A percentile compares a stretch with the other conserved stretches of the same genome.
These are phyloP conservation scores for Nibea albiflora DNA, from an alignment of 2,113 vertebrate genomes.

Conservation along the genomic window DNA sequence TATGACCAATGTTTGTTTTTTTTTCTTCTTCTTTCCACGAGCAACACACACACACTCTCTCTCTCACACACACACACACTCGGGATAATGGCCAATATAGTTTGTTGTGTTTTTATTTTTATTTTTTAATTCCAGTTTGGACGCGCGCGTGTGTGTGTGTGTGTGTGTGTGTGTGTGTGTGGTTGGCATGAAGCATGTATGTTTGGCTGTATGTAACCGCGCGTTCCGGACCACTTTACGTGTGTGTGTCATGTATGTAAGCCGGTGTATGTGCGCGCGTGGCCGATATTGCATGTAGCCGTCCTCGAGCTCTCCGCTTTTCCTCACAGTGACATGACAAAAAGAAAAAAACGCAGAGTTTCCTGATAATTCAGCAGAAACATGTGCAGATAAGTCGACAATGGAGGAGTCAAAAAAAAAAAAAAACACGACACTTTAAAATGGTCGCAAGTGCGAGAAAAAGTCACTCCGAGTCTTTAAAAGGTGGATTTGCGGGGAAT, in stretches of 20 bases:
- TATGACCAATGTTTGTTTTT: conserved; percentile 72
- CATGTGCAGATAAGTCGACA: conserved; percentile 34
- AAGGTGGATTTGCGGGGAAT: not conserved
- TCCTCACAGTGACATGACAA: conserved; percentile 60
- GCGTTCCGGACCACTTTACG: conserved; percentile 69
- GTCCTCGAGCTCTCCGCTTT: not conserved
- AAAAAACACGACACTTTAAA: conserved; percentile 64
- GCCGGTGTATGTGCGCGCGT: conserved; percentile 77
- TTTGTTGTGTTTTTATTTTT: conserved; percentile 37
- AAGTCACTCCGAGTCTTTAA: conserved; percentile 47
- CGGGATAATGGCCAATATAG: conserved; percentile 60
- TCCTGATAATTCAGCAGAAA: not conserved
- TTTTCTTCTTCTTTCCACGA: conserved; percentile 4
- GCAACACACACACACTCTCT: conserved; percentile 49
- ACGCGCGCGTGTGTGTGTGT: not conserved
- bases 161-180: not conserved
- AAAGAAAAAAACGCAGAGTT: conserved; percentile 25
- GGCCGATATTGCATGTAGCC: conserved; percentile 61
- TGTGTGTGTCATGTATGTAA: conserved; percentile 82
- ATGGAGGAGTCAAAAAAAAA: not conserved
- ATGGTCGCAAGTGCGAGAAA: conserved; percentile 59
- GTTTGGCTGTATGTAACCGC: conserved; percentile 39
- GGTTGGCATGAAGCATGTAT: conserved; percentile 47
- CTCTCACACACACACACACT: too few species aligned
- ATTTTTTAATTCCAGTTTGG: conserved; percentile 27